These are phyloP conservation scores for Rhopilema esculentum DNA, from an alignment of 30 jellyfish, hydroid and myxozoan species.

Conservation along the genomic window DNA sequence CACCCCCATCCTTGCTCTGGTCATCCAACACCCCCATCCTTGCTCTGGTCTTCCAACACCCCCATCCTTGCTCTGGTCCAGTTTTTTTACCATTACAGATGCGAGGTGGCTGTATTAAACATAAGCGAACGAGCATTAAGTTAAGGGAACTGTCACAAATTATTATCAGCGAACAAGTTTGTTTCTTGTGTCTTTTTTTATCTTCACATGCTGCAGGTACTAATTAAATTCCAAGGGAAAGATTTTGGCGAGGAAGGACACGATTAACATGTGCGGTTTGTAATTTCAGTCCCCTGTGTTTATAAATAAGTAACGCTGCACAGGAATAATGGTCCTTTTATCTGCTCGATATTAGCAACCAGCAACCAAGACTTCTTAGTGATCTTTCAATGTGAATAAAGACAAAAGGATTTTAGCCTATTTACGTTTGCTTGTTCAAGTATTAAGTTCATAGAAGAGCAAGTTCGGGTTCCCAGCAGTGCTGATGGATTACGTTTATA, in stretches of 20 bases:
- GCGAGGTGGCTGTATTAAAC: no score
- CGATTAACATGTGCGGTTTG: neutral
- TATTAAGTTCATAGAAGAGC: neutral
- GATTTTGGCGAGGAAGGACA: neutral
- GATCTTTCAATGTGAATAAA: conserved; percentile 14
- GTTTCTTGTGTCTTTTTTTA: no score
- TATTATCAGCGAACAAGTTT: no score
- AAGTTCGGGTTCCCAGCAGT: conserved; percentile 32
- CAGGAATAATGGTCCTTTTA: conserved; percentile 38
- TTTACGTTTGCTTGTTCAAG: conserved; percentile 59
- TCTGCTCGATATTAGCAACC: conserved; percentile 35
- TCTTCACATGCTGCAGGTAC: no score
- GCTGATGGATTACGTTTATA: conserved; percentile 7
- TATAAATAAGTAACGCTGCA: conserved; percentile 7
- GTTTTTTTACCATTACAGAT: no score
- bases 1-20: no score
- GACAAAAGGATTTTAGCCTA: conserved; percentile 36
- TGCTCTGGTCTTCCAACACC: no score
- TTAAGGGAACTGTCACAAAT: no score
- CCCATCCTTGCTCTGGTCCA: no score
- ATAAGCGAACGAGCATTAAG: no score
- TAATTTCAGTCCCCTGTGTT: neutral
- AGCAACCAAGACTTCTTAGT: conserved; percentile 14
- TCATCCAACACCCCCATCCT: no score
- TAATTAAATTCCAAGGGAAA: no score